A percentile compares a stretch with the other conserved stretches of the same genome.
phyloP scores from a whole-genome alignment of 2,113 vertebrate species.

The Lycaon pictus region DNA sequence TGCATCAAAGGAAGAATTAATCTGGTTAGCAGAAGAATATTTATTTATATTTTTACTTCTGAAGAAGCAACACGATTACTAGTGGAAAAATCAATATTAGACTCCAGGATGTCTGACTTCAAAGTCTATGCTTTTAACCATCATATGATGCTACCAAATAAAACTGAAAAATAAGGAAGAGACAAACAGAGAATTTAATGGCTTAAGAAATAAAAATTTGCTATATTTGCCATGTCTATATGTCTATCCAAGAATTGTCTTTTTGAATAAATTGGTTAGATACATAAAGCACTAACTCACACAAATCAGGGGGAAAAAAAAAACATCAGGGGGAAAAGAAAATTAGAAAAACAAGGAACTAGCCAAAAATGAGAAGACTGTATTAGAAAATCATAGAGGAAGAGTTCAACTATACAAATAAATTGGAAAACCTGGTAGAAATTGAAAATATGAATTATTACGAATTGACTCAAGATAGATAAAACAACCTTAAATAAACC shows the following conservation, averaged over 20 bases:
- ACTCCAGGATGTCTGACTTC: not conserved
- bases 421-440: not conserved
- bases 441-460: conserved; percentile 10
- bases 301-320: not conserved
- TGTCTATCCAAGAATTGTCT: not conserved
- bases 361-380: not conserved
- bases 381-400: not conserved
- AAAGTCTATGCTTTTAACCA: conserved; percentile 26
- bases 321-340: too few relatives aligned
- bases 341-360: not conserved
- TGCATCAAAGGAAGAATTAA: conserved; percentile 28
- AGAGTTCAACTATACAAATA: not conserved
- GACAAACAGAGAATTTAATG: not conserved
- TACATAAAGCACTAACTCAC: not conserved
- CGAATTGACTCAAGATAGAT: not conserved
- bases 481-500: conserved; percentile 2
- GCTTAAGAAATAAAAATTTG: not conserved
- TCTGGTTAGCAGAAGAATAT: not conserved
- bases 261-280: not conserved
- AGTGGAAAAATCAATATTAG: not conserved
- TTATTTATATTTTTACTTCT: conserved; percentile 39
- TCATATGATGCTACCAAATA: not conserved
- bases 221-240: not conserved
- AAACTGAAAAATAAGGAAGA: not conserved
- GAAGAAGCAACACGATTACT: not conserved